These are phyloP conservation scores for Epinotia bilunana DNA, from an alignment of 2,888 invertebrate species.

Conservation along the genomic window DNA sequence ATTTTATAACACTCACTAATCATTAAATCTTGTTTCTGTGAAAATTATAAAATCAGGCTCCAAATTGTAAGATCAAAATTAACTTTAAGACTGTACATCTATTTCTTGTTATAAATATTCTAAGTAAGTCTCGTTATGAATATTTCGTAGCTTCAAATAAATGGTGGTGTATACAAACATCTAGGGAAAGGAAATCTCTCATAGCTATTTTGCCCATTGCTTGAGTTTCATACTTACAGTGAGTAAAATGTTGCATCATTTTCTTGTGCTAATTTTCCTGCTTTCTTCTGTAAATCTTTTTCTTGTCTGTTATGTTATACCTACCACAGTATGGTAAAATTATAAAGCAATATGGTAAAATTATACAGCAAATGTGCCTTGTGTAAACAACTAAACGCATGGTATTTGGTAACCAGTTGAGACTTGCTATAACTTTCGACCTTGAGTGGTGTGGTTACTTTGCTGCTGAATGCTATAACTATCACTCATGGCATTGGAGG, in stretches of 20 bases:
- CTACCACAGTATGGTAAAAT: not conserved
- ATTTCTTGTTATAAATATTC: not conserved
- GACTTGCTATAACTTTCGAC: constrained; percentile 12
- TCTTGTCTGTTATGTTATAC: not conserved
- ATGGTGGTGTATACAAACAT: not conserved
- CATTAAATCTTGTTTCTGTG: not conserved
- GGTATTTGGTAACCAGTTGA: constrained; percentile 19
- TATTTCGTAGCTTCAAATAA: not conserved
- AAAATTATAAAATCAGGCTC: not conserved
- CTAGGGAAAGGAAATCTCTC: not conserved
- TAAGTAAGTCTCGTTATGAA: not conserved
- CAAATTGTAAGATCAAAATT: not conserved
- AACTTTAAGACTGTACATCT: not conserved
- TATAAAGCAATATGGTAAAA: not conserved
- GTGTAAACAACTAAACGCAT: constrained; percentile 11
- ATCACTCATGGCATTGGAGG: not conserved
- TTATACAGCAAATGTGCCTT: constrained; percentile 1
- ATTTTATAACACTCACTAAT: constrained; percentile 3
- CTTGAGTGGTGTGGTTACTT: constrained; percentile 9
- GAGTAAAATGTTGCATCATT: constrained; percentile 53
- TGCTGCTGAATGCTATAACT: not conserved
- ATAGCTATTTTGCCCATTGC: not conserved
- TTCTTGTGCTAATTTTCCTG: constrained; percentile 9
- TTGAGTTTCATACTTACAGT: constrained; percentile 22
- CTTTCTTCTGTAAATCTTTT: not conserved